Evolutionary conservation across 2,888 invertebrate genomes (phyloP).

Genomic region (Celastrina argiolus): DNA sequence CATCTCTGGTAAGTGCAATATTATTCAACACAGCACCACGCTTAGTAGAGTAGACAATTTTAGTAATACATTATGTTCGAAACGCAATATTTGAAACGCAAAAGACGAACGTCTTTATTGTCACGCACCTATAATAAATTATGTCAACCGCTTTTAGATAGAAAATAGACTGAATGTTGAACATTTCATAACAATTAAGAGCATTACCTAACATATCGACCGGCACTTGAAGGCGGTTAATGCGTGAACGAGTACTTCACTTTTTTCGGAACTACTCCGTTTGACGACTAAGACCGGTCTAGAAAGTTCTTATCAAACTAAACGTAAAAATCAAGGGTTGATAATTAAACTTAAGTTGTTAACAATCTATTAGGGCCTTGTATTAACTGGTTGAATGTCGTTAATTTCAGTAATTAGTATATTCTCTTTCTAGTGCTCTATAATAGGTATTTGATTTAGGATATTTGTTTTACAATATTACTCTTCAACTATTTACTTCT

Average conservation of each 20-base stretch:
- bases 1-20: constrained; percentile 39
- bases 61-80: constrained; percentile 35
- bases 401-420: too few species aligned
- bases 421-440: too few species aligned
- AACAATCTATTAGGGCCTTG: neutral
- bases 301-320: neutral
- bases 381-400: neutral
- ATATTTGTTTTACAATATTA: neutral
- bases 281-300: neutral
- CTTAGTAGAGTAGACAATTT: constrained; percentile 53
- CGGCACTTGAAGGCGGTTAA: neutral
- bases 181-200: constrained; percentile 7
- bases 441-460: too few species aligned
- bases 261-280: constrained; percentile 2
- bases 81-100: neutral
- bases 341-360: neutral
- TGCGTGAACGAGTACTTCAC: neutral
- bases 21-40: constrained; percentile 44
- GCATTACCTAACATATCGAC: constrained; percentile 20
- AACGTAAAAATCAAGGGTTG: neutral
- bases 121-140: neutral
- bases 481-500: neutral
- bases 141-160: neutral
- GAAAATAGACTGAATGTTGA: neutral
- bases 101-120: neutral